These are phyloP conservation scores for Chondrosia reniformis DNA, from an alignment of 37 sponge, comb jelly and placozoan genomes.

Conservation along the genomic window DNA sequence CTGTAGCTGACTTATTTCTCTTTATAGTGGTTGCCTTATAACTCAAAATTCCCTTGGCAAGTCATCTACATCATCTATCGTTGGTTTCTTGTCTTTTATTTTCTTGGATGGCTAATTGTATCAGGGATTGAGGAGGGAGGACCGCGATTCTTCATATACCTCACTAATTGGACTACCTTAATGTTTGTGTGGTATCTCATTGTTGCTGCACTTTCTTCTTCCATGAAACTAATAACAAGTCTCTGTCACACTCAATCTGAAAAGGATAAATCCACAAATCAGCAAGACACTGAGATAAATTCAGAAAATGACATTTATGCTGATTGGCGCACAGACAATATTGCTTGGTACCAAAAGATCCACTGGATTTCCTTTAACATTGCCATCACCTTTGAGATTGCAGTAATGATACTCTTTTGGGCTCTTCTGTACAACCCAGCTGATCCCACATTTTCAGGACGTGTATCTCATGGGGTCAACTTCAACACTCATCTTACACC, in stretches of 20 bases:
- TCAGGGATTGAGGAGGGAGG: background rate
- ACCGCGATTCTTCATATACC: conserved; percentile 34
- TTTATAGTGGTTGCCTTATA: conserved; percentile 43
- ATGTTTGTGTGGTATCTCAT: conserved; percentile 25
- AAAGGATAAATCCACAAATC: background rate
- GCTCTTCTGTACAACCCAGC: background rate
- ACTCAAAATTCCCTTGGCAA: conserved; percentile 37
- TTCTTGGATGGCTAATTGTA: conserved; percentile 21
- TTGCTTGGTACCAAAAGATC: conserved; percentile 33
- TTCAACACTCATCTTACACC: conserved; percentile 37
- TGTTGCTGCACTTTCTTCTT: conserved; percentile 17
- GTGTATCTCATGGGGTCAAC: background rate
- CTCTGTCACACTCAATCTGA: background rate
- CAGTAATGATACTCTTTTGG: conserved; percentile 34
- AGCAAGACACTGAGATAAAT: background rate
- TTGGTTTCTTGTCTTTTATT: conserved; percentile 38
- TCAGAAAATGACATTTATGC: background rate
- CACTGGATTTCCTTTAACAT: conserved; percentile 21
- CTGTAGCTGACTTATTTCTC: background rate
- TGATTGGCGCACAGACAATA: conserved; percentile 1
- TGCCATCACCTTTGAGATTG: background rate
- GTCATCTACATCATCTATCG: conserved; percentile 36
- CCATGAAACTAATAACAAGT: background rate
- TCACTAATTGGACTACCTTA: conserved; percentile 47
- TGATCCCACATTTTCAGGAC: background rate